Conservation (phyloP, 1,140 invertebrate genomes). For the Pseudomyrmex pallidus region DNA sequence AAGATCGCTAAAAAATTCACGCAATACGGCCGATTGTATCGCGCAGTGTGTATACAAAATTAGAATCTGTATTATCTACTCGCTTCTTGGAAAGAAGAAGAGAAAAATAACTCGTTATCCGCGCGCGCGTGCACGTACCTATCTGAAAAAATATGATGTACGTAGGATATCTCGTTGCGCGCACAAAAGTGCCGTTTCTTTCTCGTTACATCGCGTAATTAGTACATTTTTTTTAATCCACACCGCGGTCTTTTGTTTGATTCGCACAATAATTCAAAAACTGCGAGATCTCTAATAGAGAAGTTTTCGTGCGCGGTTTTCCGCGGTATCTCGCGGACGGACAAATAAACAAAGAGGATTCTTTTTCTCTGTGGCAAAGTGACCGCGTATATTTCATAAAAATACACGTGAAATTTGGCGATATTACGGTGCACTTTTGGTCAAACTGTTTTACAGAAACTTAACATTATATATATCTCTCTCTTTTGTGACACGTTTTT, state of each 20-base stretch:
- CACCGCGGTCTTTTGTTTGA: neutral
- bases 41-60: neutral
- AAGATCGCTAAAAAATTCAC: constrained; percentile 10
- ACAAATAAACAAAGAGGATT: constrained; percentile 1
- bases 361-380: no score
- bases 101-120: neutral
- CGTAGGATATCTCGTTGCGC: neutral
- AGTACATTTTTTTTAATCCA: constrained; percentile 9
- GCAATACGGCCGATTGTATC: neutral
- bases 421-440: no score
- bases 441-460: no score
- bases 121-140: neutral
- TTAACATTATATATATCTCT: no score
- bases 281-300: neutral
- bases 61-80: neutral
- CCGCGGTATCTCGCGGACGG: neutral
- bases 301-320: no score
- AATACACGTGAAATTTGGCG: no score
- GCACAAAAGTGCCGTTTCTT: neutral
- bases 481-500: no score
- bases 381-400: no score
- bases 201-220: neutral
- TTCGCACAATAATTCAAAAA: constrained; percentile 14
- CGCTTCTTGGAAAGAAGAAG: neutral
- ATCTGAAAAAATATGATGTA: neutral